Percentiles rank a stretch among this genome's conserved stretches.
These are phyloP conservation scores for Actinopyga echinites DNA, from an alignment of 53 echinoderm and acorn worm genomes.

Conservation along the genomic window DNA sequence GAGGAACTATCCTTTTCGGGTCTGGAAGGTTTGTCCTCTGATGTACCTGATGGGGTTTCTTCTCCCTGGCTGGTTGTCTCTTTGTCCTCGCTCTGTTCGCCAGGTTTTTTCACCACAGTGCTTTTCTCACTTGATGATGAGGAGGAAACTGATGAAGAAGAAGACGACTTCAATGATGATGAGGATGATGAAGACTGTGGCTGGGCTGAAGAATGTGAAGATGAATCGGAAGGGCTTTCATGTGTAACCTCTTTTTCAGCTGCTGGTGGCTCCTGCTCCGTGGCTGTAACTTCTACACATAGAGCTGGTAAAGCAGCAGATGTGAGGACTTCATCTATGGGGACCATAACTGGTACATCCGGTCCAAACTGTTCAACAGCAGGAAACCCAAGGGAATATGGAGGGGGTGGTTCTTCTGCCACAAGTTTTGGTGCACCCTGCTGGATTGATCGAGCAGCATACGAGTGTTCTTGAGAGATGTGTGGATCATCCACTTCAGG, in stretches of 20 bases:
- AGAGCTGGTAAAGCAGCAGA: neutral
- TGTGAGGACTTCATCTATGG: neutral
- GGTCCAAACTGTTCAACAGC: too few species aligned
- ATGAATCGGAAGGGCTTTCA: neutral
- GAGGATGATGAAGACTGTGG: neutral
- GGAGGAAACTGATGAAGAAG: neutral
- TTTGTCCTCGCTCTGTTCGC: too few species aligned
- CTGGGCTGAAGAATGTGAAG: neutral
- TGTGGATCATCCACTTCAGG: neutral
- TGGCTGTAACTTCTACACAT: neutral
- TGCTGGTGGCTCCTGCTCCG: neutral
- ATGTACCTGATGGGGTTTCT: too few species aligned
- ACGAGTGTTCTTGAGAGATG: neutral
- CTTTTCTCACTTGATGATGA: neutral
- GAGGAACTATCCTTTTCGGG: neutral
- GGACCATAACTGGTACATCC: too few species aligned
- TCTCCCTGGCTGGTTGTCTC: too few species aligned
- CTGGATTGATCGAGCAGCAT: neutral
- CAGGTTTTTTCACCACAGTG: too few species aligned
- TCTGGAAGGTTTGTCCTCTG: too few species aligned
- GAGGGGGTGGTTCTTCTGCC: neutral
- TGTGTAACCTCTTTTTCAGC: neutral
- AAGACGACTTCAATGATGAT: neutral
- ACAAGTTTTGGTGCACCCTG: neutral
- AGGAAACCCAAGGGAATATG: too few species aligned